Evolutionary conservation across 2,888 invertebrate genomes (phyloP).

Genomic region (Agelastica alni): DNA sequence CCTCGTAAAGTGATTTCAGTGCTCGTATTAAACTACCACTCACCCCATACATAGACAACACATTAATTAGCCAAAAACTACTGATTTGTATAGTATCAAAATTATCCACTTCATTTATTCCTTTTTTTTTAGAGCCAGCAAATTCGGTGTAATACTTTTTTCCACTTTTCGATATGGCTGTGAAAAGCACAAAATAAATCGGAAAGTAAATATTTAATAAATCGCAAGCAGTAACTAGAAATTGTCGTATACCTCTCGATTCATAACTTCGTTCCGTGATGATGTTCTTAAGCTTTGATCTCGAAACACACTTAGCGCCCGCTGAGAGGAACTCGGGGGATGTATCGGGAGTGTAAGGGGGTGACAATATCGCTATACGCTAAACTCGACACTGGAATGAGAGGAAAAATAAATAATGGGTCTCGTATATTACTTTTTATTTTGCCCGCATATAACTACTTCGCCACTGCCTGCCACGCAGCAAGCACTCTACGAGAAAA

Average conservation of each 20-base stretch:
- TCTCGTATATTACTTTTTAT: conserved; percentile 35
- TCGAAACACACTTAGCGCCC: conserved; percentile 57
- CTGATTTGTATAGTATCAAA: no score
- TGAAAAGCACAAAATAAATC: conserved; percentile 1
- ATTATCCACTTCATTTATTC: no score
- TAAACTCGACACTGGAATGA: conserved; percentile 33
- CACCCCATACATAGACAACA: no score
- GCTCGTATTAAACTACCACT: no score
- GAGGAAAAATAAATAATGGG: conserved; percentile 49
- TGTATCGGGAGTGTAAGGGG: conserved; percentile 44
- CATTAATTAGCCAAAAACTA: no score
- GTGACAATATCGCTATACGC: conserved; percentile 41
- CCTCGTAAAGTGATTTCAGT: no score
- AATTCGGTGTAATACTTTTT: no score
- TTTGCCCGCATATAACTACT: conserved; percentile 18
- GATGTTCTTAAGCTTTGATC: conserved; percentile 51
- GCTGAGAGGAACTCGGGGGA: conserved; percentile 50
- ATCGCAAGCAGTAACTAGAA: neutral
- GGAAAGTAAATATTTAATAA: conserved; percentile 1
- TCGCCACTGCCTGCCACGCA: neutral
- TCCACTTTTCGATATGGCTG: neutral
- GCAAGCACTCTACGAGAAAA: conserved; percentile 8
- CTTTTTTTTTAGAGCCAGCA: no score
- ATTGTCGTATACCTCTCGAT: conserved; percentile 3
- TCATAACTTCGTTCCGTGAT: conserved; percentile 25